Conservation (phyloP, 2,113 vertebrate genomes). For the Syrrhaptes paradoxus region DNA sequence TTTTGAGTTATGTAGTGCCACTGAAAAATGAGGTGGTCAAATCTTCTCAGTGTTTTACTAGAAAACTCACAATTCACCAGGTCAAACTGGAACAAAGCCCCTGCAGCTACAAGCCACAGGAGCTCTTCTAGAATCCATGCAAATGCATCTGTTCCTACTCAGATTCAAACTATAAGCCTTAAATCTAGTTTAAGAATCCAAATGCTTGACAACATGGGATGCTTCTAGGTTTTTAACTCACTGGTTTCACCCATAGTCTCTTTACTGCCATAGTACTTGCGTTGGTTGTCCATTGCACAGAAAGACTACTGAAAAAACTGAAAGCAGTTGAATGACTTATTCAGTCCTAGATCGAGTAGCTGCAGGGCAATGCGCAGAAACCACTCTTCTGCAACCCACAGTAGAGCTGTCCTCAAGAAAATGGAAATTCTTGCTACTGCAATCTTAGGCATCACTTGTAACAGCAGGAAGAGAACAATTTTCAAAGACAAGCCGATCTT, state of each 20-base stretch:
- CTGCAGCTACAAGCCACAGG: neutral
- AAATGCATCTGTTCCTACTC: neutral
- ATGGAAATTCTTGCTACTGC: neutral
- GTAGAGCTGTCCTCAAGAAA: neutral
- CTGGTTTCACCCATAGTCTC: neutral
- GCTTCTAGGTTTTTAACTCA: neutral
- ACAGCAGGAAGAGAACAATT: neutral
- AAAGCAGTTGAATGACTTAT: neutral
- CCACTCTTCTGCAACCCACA: neutral
- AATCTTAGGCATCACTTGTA: neutral
- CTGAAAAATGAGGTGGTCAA: neutral
- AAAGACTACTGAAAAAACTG: neutral
- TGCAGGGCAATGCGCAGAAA: neutral
- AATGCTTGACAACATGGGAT: neutral
- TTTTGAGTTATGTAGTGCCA: neutral
- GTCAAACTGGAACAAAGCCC: neutral
- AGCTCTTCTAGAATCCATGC: neutral
- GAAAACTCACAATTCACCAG: neutral
- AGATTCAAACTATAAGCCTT: neutral
- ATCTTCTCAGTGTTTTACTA: neutral
- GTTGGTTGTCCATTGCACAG: neutral
- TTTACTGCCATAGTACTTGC: neutral
- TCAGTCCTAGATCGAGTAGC: neutral
- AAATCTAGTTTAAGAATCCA: constrained; percentile 1
- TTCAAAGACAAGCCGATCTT: constrained; percentile 1